Evolutionary conservation across 2,888 invertebrate species (phyloP), one percentile per base, ranked within the genome.

Genomic region (Schizaphis graminum): DNA sequence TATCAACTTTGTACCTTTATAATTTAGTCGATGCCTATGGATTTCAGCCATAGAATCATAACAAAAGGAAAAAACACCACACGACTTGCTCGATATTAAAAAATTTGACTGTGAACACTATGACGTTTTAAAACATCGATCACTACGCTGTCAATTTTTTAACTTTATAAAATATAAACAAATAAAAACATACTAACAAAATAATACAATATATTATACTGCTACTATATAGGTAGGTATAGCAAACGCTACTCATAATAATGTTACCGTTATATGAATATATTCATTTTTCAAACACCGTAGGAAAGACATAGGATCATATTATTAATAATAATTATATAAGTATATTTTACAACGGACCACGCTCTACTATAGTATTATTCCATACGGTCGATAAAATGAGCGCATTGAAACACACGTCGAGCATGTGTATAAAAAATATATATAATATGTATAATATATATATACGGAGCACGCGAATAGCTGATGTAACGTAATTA

Each of bases 191-290:
- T 35, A 67, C 16, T 35, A 67, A 16, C 44, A 47, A 28, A 28
- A 86, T 13, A 13, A 86, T 86, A 86, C 28, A 13, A 67, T 86
- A 85, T 4, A 85, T 26, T 53, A 53, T 53, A 53, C 53, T 53
- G 24, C 35, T 26, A 44, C 26, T 41, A 26, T 35, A 3, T 26
- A 28, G 13, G 13, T 86, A 86, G 28, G 5, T 47, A 47, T 35
- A 67, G 7, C 16, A 67, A 7, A 67, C n/a, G 10, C 67, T 35
- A 67, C 16, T 21, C 35, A 67, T 67, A 28, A 61, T 57, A 86
- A 67, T 67, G n/a, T 47, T 90, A 90, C 90, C 67, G 47, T 90
- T 90, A 90, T 44, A 86, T 47, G 86, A 86, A 13, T 26, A 86
- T 26, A 86, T 86, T 26, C 10, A 86, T 47, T 44, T 86, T 86